Evolutionary conservation across 53 echinoderm and acorn worm genomes (phyloP), one percentile per base, ranked within the genome.

Genomic region (Arbacia lixula): DNA sequence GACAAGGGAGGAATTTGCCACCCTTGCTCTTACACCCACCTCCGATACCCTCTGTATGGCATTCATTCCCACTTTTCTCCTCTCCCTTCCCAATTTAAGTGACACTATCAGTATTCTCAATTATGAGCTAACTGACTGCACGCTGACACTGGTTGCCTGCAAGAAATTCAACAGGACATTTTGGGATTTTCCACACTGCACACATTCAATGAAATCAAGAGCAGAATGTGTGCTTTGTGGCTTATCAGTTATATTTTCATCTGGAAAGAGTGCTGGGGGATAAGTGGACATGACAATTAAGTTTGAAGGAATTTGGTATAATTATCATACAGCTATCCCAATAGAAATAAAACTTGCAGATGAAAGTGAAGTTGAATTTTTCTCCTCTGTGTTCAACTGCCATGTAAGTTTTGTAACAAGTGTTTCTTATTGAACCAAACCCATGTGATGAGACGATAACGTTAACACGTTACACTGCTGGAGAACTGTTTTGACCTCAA

Each of bases 51-150:
- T 41, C 63, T 20, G 21, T 60, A 46, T 64, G 82, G 33, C 41
- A 41, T 42, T 63, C 82, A 39, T 63, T 64, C 41, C 43, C 63
- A 20, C 43, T 63, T 63, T 81, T 81, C 30, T 37, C 64, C 46
- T 46, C 49, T 58, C 77, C 57, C 43, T 28, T 63, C 64, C 20
- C 82, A 81, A 81, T 81, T 81, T 81, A 63, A 63, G n/a, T 81
- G 82, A 81, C 82, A 64, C 40, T 81, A 81, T 81, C 82, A 50
- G 50, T 50, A 81, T 46, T 63, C 82, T 63, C 82, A 81, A 81
- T 81, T 81, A 81, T 26, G 52, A 30, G 64, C 50, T 81, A 81
- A 81, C 63, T 81, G 63, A 63, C 50, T 63, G 64, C 82, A 81
- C 50, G 49, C 49, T 63, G 82, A 63, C 82, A 81, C 41, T 63